A percentile compares a stretch with the other conserved stretches of the same genome.
Conservation (phyloP, 2,113 vertebrate genomes). For the Dasypus novemcinctus region DNA sequence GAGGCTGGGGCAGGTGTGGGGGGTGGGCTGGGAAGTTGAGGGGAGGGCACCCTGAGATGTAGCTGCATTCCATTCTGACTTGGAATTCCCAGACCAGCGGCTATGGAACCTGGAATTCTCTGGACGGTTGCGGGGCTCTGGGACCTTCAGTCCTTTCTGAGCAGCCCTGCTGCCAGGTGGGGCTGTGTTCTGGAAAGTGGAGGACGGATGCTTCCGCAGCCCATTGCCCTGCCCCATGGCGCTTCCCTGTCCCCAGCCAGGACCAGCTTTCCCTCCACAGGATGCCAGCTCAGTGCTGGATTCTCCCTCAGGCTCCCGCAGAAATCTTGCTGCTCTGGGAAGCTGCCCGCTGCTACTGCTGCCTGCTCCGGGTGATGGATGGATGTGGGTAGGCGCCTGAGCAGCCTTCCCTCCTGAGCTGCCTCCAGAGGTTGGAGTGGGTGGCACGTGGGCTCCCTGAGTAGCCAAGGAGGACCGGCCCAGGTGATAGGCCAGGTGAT, state of each 20-base stretch:
- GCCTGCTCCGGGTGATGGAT: not conserved
- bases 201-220: not conserved
- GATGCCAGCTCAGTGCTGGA: not conserved
- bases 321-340: not conserved
- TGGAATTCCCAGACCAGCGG: not conserved
- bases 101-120: not conserved
- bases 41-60: fast-evolving
- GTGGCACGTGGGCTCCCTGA: not conserved
- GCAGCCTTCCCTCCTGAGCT: not conserved
- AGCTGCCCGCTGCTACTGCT: slow-evolving; percentile 19
- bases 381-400: not conserved
- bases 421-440: not conserved
- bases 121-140: not conserved
- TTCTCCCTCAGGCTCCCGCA: slow-evolving; percentile 7
- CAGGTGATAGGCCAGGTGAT: not conserved
- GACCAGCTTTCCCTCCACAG: not conserved
- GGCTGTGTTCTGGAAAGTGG: not conserved
- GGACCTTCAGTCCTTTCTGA: not conserved
- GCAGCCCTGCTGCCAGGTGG: not conserved
- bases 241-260: not conserved
- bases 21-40: not conserved
- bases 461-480: not conserved
- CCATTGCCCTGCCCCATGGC: fast-evolving
- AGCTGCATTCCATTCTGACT: fast-evolving
- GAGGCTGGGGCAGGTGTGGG: not conserved